Conservation (phyloP, 2,113 vertebrate species). For the Sciurus niger region DNA sequence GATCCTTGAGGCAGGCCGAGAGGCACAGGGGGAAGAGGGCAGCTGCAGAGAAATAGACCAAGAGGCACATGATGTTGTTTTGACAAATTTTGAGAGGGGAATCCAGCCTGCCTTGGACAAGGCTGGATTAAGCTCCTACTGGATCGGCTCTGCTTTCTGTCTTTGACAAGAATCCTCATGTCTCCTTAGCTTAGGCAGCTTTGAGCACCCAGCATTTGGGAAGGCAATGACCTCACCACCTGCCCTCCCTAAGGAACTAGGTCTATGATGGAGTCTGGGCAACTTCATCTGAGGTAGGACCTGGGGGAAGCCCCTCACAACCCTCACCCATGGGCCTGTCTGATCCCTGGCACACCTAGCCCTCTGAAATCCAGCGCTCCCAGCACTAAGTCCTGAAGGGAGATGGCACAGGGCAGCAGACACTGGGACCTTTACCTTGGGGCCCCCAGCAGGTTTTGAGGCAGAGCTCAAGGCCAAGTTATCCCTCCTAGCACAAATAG, state of each 20-base stretch:
- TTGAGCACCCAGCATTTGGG: not conserved
- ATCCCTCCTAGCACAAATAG: not conserved
- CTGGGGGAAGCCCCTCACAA: not conserved
- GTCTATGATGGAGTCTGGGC: not conserved
- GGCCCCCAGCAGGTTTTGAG: not conserved
- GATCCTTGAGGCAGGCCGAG: conserved; percentile 84
- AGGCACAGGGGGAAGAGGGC: conserved; percentile 70
- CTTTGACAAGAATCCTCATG: not conserved
- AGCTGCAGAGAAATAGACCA: conserved; percentile 68
- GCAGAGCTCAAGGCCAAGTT: not conserved
- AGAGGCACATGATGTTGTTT: conserved; percentile 65
- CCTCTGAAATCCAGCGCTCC: not conserved
- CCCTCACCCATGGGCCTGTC: not conserved
- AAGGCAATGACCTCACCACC: conserved; percentile 54
- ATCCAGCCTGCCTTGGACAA: not conserved
- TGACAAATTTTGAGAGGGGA: conserved; percentile 44
- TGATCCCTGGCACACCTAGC: not conserved
- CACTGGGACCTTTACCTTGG: not conserved
- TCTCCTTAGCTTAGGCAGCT: not conserved
- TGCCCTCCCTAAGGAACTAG: conserved; percentile 42
- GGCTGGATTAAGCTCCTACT: not conserved
- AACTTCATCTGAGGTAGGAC: not conserved
- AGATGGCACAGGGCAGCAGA: not conserved
- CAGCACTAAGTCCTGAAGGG: not conserved
- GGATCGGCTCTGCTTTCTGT: not conserved